Conservation (phyloP, 2,797 vertebrate species). For the Myripristis murdjan region DNA sequence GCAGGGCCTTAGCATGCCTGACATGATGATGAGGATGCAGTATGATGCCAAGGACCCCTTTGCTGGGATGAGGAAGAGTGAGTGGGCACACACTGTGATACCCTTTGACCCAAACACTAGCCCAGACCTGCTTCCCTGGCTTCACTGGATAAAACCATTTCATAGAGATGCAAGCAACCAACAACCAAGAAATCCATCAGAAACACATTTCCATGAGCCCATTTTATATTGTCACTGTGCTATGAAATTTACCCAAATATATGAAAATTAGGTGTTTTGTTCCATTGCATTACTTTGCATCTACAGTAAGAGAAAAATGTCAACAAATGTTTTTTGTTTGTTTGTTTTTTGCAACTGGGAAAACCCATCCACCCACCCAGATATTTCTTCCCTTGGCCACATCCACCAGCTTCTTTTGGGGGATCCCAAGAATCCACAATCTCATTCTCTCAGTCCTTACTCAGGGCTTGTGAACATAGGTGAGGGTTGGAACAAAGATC, state of each 20-base stretch:
- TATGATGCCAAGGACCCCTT: constrained; percentile 98
- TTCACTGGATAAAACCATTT: too few species aligned
- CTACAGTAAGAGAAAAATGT: not conserved
- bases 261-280: not conserved
- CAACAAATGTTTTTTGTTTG: too few species aligned
- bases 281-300: too few species aligned
- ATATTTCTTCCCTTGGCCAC: too few species aligned
- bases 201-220: not conserved
- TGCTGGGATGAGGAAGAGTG: constrained; percentile 97
- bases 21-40: constrained; percentile 97
- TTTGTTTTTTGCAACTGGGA: too few species aligned
- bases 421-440: too few species aligned
- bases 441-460: too few species aligned
- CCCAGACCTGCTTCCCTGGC: not conserved
- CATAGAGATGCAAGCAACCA: too few species aligned
- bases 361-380: too few species aligned
- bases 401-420: too few species aligned
- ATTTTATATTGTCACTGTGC: not conserved
- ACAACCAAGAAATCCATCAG: not conserved
- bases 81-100: constrained; percentile 60
- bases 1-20: constrained; percentile 92
- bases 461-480: too few species aligned
- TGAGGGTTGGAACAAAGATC: too few species aligned
- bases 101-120: constrained; percentile 8
- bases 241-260: not conserved